These are phyloP conservation scores for Drosophila atripex DNA, from an alignment of 2,888 invertebrate genomes.

Conservation along the genomic window DNA sequence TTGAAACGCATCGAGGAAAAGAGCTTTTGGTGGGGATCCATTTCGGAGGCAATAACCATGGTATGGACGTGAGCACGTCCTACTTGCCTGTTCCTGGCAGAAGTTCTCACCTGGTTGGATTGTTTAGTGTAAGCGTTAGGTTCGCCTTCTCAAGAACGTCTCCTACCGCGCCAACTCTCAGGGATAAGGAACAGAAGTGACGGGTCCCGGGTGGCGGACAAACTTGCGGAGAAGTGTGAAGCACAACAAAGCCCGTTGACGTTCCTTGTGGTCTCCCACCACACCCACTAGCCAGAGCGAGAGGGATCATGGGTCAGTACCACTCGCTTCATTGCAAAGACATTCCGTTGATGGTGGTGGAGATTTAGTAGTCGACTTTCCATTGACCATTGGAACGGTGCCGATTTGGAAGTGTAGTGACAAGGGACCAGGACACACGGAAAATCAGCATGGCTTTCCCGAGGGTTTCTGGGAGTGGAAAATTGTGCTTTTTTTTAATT, in stretches of 20 bases:
- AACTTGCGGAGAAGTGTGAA: slow-evolving; percentile 86
- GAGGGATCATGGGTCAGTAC: slow-evolving; percentile 89
- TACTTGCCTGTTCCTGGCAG: slow-evolving; percentile 91
- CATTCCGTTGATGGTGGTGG: slow-evolving; percentile 87
- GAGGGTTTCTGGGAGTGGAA: slow-evolving; percentile 46
- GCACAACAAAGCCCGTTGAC: slow-evolving; percentile 87
- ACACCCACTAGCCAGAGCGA: slow-evolving; percentile 90
- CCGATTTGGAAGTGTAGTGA: slow-evolving; percentile 84
- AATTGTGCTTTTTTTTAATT: not conserved
- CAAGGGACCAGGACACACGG: slow-evolving; percentile 51
- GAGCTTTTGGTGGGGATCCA: slow-evolving; percentile 88
- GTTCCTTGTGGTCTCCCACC: slow-evolving; percentile 87
- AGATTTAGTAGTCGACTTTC: slow-evolving; percentile 87
- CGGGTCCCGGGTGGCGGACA: slow-evolving; percentile 79
- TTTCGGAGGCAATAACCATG: slow-evolving; percentile 90
- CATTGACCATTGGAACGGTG: slow-evolving; percentile 90
- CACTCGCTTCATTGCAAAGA: slow-evolving; percentile 85
- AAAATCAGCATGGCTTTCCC: slow-evolving; percentile 34
- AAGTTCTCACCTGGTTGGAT: slow-evolving; percentile 88
- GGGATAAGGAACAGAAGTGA: slow-evolving; percentile 68
- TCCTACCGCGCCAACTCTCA: slow-evolving; percentile 76
- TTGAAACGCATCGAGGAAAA: slow-evolving; percentile 88
- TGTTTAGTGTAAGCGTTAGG: slow-evolving; percentile 86
- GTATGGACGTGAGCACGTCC: slow-evolving; percentile 87
- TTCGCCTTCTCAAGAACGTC: slow-evolving; percentile 87